phyloP scores from a whole-genome alignment of 2,113 vertebrate species.

The Odontesthes bonariensis region DNA sequence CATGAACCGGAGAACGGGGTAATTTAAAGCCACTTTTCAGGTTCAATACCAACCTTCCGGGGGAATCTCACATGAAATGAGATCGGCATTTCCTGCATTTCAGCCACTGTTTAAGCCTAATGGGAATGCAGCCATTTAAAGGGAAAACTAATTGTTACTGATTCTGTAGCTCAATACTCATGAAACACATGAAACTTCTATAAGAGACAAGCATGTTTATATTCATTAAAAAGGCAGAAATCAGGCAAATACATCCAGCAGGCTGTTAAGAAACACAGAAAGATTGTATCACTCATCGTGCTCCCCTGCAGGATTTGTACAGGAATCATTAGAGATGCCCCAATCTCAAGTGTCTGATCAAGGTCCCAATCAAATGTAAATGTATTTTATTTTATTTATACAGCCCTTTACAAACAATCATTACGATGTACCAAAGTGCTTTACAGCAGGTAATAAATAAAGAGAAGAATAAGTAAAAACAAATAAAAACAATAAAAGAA shows the following conservation, averaged over 20 bases:
- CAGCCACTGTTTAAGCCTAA: constrained; percentile 14
- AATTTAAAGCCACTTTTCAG: constrained; percentile 71
- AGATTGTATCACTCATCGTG: neutral
- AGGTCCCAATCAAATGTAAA: too few relatives aligned
- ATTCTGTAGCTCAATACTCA: too few relatives aligned
- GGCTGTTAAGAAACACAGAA: neutral
- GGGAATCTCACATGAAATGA: constrained; percentile 47
- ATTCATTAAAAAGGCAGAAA: constrained; percentile 1
- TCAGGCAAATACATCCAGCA: neutral
- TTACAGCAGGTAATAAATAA: too few relatives aligned
- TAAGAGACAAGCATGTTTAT: constrained; percentile 8
- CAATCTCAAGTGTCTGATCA: too few relatives aligned
- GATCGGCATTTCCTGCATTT: constrained; percentile 52
- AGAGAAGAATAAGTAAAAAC: too few relatives aligned
- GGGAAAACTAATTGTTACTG: too few relatives aligned
- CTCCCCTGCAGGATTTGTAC: neutral
- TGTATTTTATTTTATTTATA: too few relatives aligned
- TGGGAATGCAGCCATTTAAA: constrained; percentile 19
- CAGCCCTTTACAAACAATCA: too few relatives aligned
- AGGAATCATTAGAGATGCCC: neutral
- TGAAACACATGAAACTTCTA: too few relatives aligned
- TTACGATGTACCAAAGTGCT: too few relatives aligned
- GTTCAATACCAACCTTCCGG: constrained; percentile 64
- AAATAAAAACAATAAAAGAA: too few relatives aligned
- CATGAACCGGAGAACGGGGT: constrained; percentile 38